Evolutionary conservation across 2,888 invertebrate genomes (phyloP).

Genomic region (Acanthacorydalis orientalis): DNA sequence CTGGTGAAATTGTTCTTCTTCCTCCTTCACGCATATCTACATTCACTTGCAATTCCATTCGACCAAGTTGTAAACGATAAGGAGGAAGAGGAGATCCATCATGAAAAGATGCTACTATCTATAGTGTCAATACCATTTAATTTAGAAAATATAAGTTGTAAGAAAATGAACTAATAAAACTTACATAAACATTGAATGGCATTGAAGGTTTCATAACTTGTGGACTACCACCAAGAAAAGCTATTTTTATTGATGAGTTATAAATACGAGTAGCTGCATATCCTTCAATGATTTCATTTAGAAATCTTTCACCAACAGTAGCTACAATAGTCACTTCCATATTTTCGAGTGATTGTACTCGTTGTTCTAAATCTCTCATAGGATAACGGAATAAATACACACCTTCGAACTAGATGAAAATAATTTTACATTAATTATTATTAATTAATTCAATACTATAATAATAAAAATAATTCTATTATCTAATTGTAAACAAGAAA

Average conservation of each 20-base stretch:
- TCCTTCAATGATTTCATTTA: slow-evolving; percentile 72
- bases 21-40: slow-evolving; percentile 45
- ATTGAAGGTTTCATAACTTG: slow-evolving; percentile 92
- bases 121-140: slow-evolving; percentile 7
- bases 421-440: not conserved
- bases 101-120: slow-evolving; percentile 78
- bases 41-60: slow-evolving; percentile 48
- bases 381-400: slow-evolving; percentile 77
- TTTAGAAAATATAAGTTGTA: not conserved
- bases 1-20: slow-evolving; percentile 42
- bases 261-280: slow-evolving; percentile 75
- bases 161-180: slow-evolving; percentile 17
- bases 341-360: slow-evolving; percentile 47
- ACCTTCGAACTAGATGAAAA: slow-evolving; percentile 57
- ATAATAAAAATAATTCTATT: not conserved
- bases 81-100: slow-evolving; percentile 67
- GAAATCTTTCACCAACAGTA: slow-evolving; percentile 72
- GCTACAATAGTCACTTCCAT: slow-evolving; percentile 74
- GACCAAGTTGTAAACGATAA: slow-evolving; percentile 43
- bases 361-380: slow-evolving; percentile 53
- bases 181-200: slow-evolving; percentile 73
- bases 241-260: slow-evolving; percentile 68
- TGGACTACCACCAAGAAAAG: slow-evolving; percentile 77
- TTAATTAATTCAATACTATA: not conserved
- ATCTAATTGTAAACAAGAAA: not conserved